These are phyloP conservation scores for Drosophila baimaii DNA, from an alignment of 1,140 invertebrate genomes.

Conservation along the genomic window DNA sequence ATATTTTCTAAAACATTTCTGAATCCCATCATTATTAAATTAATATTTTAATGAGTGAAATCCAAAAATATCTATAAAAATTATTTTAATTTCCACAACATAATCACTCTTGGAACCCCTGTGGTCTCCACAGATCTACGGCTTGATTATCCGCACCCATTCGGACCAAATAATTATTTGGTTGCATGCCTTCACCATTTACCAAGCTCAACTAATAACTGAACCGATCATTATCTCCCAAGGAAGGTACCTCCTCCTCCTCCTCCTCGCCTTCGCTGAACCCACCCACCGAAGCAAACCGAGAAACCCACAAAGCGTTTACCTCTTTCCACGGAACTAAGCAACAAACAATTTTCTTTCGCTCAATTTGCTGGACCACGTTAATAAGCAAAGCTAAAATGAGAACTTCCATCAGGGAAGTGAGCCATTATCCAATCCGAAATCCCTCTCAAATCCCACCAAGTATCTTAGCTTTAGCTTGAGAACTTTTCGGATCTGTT, in stretches of 20 bases:
- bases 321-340: conserved; percentile 27
- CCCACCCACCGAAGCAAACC: conserved; percentile 40
- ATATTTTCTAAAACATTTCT: no score
- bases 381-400: conserved; percentile 59
- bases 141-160: conserved; percentile 20
- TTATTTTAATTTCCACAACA: not conserved
- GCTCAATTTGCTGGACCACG: conserved; percentile 68
- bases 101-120: not conserved
- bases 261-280: not conserved
- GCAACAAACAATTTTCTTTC: conserved; percentile 35
- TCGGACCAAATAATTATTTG: conserved; percentile 24
- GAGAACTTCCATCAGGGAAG: conserved; percentile 51
- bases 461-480: conserved; percentile 24
- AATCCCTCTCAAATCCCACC: conserved; percentile 28
- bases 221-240: conserved; percentile 53
- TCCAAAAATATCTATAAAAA: no score
- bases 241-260: conserved; percentile 13
- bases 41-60: no score
- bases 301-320: conserved; percentile 49
- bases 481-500: conserved; percentile 39
- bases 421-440: conserved; percentile 44
- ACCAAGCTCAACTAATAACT: conserved; percentile 61
- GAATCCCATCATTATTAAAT: no score
- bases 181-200: conserved; percentile 37
- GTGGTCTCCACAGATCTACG: not conserved